Conservation (phyloP, 2,113 vertebrate genomes). For the cattle (Bos taurus) region ARS-UCD2.0 NC_037331.1:88497001-88497500, state of each 20-base stretch:
- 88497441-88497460: not conserved
- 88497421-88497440: not conserved
- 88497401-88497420: not conserved
- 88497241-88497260: not conserved
- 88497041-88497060: not conserved
- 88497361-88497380: not conserved
- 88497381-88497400: not conserved
- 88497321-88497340: not conserved
- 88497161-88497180: not conserved
- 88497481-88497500: not conserved
- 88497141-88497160: not conserved
- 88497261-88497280: not conserved
- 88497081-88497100: not conserved
- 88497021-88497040: accelerated
- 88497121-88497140: not conserved
- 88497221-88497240: not conserved
- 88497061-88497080: not conserved
- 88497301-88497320: not conserved
- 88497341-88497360: not conserved
- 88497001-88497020: accelerated
- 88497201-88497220: not conserved
- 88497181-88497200: not conserved
- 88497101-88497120: not conserved
- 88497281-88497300: not conserved
- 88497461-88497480: not conserved